Base-by-base conservation (phyloP, 2,113 vertebrate genomes). In the Pseudopodoces humilis region DNA sequence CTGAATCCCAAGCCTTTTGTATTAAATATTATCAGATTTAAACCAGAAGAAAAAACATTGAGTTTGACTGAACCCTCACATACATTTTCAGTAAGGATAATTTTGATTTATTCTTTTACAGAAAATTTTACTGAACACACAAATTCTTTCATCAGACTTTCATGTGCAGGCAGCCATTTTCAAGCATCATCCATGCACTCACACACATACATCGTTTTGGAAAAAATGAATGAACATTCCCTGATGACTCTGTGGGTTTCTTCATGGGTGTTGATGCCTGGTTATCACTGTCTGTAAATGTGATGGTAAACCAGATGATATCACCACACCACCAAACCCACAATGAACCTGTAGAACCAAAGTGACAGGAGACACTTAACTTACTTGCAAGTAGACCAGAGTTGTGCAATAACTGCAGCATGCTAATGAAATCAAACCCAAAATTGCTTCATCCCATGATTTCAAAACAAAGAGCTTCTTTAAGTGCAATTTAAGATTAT, bases 381-480 rank as follows among this genome's bases (percentile, higher is more conserved):
- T 93, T 50, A 94, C 52, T 88, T 81, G 74, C 59, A 91, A 95
- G 92, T 44, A 93, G 67, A 91, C 90, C 52, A 43, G 63, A 44
- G 64, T 95, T 96, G 93, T 91, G 77, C 88, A 88, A 96, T 79
- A 94, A 62, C 88, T 94, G 60, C 60, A 92, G 78, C 39, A 83
- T 27, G 55, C n/a, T 82, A 77, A 91, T 83, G 76, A 96, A 92
- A 83, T 94, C 78, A 81, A 90, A 68, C 33, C 84, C 76, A 56
- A 74, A 90, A 94, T 96, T 92, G 88, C 96, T 95, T 97, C 96
- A 97, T 55, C 15, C 58, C 13, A 15, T 39, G 52, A 93, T 95
- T 97, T 97, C 96, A 93, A 91, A 97, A 97, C 65, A 80, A 68
- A 77, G 62, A 83, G 22, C n/a, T 83, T 59, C 55, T 88, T 86